A percentile compares a stretch with the other conserved stretches of the same genome.
Conservation (phyloP, 2,113 vertebrate species). For the Pangasianodon hypophthalmus region DNA sequence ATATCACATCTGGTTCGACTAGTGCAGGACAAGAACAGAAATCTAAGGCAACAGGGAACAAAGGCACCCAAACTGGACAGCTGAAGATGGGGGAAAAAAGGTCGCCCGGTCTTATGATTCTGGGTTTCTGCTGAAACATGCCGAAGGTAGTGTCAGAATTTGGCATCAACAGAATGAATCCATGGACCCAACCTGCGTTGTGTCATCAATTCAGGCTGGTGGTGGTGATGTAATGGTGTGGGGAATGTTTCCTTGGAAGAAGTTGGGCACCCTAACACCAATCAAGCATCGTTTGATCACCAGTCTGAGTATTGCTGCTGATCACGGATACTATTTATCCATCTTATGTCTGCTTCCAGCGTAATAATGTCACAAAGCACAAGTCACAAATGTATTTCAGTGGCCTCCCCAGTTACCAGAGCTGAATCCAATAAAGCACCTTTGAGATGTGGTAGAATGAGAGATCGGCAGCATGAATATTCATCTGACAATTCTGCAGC, state of each 20-base stretch:
- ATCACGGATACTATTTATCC: background rate
- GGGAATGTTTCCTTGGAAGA: background rate
- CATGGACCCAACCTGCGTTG: background rate
- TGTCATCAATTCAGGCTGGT: background rate
- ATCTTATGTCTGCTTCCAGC: background rate
- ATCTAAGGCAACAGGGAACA: background rate
- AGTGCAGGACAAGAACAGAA: background rate
- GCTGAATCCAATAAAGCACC: background rate
- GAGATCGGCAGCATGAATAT: background rate
- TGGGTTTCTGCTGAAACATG: background rate
- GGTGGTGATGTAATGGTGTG: background rate
- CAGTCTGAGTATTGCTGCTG: background rate
- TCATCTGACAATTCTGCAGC: background rate
- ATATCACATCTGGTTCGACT: background rate
- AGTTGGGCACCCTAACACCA: background rate
- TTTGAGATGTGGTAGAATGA: background rate
- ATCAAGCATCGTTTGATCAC: background rate
- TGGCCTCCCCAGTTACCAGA: background rate
- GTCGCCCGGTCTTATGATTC: background rate
- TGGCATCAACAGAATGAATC: background rate
- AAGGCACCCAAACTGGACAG: background rate
- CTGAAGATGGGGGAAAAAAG: background rate
- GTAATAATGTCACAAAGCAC: background rate
- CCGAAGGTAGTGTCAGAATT: background rate
- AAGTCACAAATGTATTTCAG: background rate